Evolutionary conservation across 2,113 vertebrate genomes (phyloP).

Genomic region (Nycticebus coucang): DNA sequence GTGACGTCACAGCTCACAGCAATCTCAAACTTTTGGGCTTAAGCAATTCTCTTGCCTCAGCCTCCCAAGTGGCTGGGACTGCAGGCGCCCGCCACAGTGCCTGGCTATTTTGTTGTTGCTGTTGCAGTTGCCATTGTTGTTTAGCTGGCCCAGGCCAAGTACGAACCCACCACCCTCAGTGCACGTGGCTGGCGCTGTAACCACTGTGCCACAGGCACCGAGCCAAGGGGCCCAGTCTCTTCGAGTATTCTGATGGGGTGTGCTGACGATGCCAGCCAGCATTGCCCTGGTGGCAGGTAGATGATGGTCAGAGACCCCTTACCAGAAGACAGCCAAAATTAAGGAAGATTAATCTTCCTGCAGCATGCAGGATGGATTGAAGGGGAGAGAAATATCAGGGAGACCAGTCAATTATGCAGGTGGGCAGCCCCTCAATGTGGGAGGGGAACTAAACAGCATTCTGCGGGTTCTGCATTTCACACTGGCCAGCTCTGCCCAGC

Average conservation of each 20-base stretch:
- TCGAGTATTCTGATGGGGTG: too few species aligned
- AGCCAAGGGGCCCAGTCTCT: background rate
- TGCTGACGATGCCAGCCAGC: background rate
- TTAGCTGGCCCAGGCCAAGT: too few species aligned
- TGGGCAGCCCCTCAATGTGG: rapidly evolving
- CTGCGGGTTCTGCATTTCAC: background rate
- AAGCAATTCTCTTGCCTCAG: too few species aligned
- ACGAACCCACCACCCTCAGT: too few species aligned
- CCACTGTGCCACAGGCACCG: too few species aligned
- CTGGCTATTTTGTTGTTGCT: too few species aligned
- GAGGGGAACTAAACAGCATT: background rate
- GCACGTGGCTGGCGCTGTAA: too few species aligned
- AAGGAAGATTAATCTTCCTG: background rate
- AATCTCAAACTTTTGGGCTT: too few species aligned
- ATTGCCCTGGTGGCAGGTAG: background rate
- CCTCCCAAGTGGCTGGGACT: too few species aligned
- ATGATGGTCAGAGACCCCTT: background rate
- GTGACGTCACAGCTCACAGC: too few species aligned
- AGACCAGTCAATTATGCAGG: background rate
- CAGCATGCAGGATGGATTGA: background rate
- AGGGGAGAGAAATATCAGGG: background rate
- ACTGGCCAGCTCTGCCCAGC: background rate
- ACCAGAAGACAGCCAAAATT: background rate
- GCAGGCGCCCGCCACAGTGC: too few species aligned
- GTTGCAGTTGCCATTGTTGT: too few species aligned